Evolutionary conservation across 2,797 vertebrate genomes (phyloP).

Genomic region (Coregonus suidteri): DNA sequence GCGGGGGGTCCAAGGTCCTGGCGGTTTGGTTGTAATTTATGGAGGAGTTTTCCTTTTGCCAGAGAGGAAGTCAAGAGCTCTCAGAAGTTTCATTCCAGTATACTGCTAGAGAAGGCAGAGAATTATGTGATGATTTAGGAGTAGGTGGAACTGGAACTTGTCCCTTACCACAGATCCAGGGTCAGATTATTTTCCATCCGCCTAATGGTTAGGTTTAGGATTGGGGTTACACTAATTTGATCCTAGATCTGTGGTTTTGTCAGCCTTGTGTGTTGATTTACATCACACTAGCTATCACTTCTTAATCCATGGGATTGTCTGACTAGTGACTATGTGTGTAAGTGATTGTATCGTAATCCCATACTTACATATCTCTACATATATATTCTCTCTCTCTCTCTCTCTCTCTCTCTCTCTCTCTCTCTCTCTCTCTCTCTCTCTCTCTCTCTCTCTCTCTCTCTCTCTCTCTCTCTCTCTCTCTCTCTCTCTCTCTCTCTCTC

Average conservation of each 20-base stretch:
- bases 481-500: constrained; percentile 3
- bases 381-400: too few relatives aligned
- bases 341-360: constrained; percentile 15
- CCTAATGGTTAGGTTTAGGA: background rate
- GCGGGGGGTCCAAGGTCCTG: background rate
- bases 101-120: background rate
- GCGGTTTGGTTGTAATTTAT: constrained; percentile 33
- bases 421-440: too few relatives aligned
- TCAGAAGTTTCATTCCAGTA: background rate
- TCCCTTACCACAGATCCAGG: background rate
- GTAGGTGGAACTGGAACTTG: background rate
- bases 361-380: constrained; percentile 16
- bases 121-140: background rate
- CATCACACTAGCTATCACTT: background rate
- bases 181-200: background rate
- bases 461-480: too few relatives aligned
- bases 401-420: too few relatives aligned
- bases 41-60: constrained; percentile 29
- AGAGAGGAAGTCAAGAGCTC: constrained; percentile 5
- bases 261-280: background rate
- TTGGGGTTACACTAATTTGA: background rate
- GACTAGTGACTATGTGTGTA: background rate
- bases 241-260: background rate
- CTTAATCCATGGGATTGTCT: background rate
- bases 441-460: too few relatives aligned